phyloP scores from a whole-genome alignment of 2,113 vertebrate species.

The Lycocorax pyrrhopterus region DNA sequence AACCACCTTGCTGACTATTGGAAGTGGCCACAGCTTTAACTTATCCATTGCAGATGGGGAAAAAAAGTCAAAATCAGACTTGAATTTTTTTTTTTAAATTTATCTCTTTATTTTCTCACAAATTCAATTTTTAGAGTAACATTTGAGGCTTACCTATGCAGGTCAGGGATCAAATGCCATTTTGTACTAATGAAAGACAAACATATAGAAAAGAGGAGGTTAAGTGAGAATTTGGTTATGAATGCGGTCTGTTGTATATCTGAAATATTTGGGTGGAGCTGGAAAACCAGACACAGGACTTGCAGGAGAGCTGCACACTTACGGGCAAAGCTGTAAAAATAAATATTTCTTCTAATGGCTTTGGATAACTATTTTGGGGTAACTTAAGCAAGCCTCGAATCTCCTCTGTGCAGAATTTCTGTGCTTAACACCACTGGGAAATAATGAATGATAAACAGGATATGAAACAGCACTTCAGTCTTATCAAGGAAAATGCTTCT shows the following conservation, averaged over 20 bases:
- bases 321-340: not conserved
- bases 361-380: not conserved
- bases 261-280: not conserved
- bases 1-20: not conserved
- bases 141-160: not conserved
- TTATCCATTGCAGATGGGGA: not conserved
- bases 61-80: not conserved
- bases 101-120: not conserved
- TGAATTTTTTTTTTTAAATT: not conserved
- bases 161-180: not conserved
- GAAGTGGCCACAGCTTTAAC: not conserved
- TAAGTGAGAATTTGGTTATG: not conserved
- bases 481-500: not conserved
- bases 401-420: not conserved
- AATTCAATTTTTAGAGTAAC: not conserved
- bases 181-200: not conserved
- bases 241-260: not conserved
- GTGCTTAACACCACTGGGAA: not conserved
- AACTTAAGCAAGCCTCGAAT: not conserved
- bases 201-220: not conserved
- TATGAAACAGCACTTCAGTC: not conserved
- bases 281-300: not conserved
- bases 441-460: not conserved
- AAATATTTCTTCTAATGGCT: not conserved
- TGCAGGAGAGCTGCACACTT: not conserved